phyloP scores from a whole-genome alignment of 2,113 vertebrate species.

The Sceloporus undulatus region DNA sequence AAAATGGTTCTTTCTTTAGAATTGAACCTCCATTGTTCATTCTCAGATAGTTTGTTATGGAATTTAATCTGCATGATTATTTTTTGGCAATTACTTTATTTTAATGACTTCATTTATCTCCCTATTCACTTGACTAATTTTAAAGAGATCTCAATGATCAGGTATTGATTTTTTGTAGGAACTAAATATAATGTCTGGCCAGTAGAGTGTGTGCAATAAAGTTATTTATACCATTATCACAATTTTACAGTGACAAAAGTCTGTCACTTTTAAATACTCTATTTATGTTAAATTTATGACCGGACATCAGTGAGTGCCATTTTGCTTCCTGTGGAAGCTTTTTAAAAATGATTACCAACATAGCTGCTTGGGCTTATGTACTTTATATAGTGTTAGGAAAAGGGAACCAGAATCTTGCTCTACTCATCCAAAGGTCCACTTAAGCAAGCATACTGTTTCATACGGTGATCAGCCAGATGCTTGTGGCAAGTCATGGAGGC shows the following conservation, averaged over 20 bases:
- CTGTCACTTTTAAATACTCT: not conserved
- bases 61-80: not conserved
- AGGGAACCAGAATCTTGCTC: not conserved
- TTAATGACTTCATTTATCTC: slow-evolving; percentile 7
- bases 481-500: not conserved
- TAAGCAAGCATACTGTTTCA: not conserved
- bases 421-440: too few species aligned
- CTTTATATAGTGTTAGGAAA: not conserved
- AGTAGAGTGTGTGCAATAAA: not conserved
- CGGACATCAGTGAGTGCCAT: not conserved
- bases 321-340: not conserved
- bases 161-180: not conserved
- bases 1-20: not conserved
- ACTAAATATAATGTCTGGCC: not conserved
- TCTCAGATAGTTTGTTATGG: not conserved
- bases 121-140: not conserved
- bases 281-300: not conserved
- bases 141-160: slow-evolving; percentile 8
- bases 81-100: not conserved
- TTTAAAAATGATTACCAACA: not conserved
- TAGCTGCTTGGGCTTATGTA: not conserved
- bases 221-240: too few species aligned
- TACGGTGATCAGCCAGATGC: not conserved
- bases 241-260: not conserved
- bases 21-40: not conserved